Percentiles rank a stretch among this genome's conserved stretches.
phyloP scores from a whole-genome alignment of 2,888 invertebrate species.

The Clivina fossor region DNA sequence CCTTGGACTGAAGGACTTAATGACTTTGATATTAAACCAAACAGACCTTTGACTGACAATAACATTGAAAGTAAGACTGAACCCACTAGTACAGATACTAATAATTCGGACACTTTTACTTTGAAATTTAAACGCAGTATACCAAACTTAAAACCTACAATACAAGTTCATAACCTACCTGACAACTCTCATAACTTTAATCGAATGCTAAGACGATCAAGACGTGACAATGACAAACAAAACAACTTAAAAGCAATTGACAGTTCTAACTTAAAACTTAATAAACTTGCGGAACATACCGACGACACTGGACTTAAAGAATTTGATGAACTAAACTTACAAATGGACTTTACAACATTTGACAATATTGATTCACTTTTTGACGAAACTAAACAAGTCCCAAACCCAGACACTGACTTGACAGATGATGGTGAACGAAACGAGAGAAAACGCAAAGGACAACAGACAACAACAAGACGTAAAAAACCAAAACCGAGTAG shows the following conservation, averaged over 20 bases:
- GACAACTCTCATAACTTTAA: no score
- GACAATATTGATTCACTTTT: background rate
- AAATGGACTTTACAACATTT: background rate
- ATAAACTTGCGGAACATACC: background rate
- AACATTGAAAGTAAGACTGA: background rate
- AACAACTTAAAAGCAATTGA: background rate
- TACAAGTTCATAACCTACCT: no score
- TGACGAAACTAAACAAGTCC: background rate
- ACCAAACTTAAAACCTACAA: no score
- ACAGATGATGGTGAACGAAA: conserved; percentile 6
- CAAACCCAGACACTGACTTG: conserved; percentile 8
- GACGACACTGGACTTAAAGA: conserved; percentile 4
- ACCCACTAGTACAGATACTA: background rate
- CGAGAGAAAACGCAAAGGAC: conserved; percentile 29
- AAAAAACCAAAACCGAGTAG: conserved; percentile 29
- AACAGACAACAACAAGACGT: background rate
- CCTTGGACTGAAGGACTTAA: conserved; percentile 64
- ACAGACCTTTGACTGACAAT: background rate
- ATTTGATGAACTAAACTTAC: conserved; percentile 3
- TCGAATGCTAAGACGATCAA: no score
- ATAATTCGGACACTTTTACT: no score
- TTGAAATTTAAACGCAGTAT: no score
- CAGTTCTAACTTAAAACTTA: background rate
- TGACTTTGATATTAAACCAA: background rate
- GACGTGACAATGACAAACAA: no score